Percentiles rank a stretch among this genome's conserved stretches.
phyloP scores from a whole-genome alignment of 2,797 vertebrate genomes.

The Lepus townsendii region DNA sequence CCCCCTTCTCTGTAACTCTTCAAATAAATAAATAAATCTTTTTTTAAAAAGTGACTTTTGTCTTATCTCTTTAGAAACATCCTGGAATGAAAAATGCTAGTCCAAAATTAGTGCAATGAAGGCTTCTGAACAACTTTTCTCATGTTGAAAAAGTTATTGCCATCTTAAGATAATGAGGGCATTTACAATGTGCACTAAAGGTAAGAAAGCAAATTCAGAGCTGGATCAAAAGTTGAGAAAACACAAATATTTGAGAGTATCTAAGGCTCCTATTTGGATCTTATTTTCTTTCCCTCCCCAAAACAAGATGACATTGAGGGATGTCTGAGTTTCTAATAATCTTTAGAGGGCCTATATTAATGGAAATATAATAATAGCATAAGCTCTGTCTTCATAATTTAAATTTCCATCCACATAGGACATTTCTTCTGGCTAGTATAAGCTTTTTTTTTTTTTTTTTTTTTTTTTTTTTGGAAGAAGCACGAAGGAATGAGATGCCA shows the following conservation, averaged over 20 bases:
- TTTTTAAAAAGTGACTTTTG: constrained; percentile 11
- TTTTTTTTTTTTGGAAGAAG: neutral
- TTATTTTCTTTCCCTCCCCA: neutral
- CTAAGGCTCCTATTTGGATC: neutral
- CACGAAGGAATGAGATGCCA: neutral
- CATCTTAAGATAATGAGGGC: neutral
- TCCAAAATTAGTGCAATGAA: neutral
- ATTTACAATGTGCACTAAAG: neutral
- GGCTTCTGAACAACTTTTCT: neutral
- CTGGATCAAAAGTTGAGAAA: neutral
- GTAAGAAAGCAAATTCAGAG: neutral
- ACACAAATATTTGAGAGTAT: neutral
- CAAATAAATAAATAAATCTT: no score
- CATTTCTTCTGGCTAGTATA: neutral
- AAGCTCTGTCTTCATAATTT: constrained; percentile 1
- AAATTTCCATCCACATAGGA: neutral
- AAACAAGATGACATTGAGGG: neutral
- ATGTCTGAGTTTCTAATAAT: neutral
- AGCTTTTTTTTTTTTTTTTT: no score
- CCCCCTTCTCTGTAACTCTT: no score
- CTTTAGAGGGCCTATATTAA: neutral
- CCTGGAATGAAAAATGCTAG: neutral
- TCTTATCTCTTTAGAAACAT: constrained; percentile 52
- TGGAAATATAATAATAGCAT: neutral
- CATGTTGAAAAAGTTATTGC: neutral